Conservation (phyloP, 2,113 vertebrate genomes). For the Eira barbara region DNA sequence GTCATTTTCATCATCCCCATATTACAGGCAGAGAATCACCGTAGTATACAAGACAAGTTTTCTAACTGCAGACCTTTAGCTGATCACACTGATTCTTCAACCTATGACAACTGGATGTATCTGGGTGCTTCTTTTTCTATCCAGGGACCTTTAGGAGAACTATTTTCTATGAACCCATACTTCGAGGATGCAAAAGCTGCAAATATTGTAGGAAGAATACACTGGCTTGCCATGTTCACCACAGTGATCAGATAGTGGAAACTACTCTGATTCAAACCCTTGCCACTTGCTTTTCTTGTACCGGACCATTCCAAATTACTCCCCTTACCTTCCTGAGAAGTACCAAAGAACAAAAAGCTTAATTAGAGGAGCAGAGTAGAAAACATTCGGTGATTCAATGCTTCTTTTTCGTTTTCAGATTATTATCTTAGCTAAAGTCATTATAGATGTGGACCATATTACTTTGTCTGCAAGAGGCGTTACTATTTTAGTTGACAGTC, state of each 20-base stretch:
- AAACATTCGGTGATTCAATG: neutral
- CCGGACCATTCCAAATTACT: neutral
- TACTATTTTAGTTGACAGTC: slow-evolving; percentile 78
- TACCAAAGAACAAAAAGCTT: neutral
- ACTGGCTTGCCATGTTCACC: neutral
- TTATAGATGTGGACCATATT: slow-evolving; percentile 82
- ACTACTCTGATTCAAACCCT: neutral
- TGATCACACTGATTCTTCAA: neutral
- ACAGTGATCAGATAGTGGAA: neutral
- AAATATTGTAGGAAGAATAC: neutral
- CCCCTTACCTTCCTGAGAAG: neutral
- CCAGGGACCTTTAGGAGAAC: neutral
- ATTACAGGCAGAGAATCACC: neutral
- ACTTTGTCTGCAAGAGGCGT: slow-evolving; percentile 83
- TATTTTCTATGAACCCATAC: neutral
- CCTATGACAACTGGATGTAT: neutral
- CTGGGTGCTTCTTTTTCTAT: neutral
- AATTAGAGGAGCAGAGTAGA: neutral
- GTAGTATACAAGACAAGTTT: neutral
- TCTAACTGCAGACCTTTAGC: neutral
- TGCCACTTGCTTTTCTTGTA: neutral
- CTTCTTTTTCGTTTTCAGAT: slow-evolving; percentile 76
- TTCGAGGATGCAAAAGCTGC: neutral
- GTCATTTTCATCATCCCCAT: neutral
- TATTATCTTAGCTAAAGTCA: slow-evolving; percentile 83